These are phyloP conservation scores for Zaprionus ornatus DNA, from an alignment of 1,140 invertebrate species.

Conservation along the genomic window DNA sequence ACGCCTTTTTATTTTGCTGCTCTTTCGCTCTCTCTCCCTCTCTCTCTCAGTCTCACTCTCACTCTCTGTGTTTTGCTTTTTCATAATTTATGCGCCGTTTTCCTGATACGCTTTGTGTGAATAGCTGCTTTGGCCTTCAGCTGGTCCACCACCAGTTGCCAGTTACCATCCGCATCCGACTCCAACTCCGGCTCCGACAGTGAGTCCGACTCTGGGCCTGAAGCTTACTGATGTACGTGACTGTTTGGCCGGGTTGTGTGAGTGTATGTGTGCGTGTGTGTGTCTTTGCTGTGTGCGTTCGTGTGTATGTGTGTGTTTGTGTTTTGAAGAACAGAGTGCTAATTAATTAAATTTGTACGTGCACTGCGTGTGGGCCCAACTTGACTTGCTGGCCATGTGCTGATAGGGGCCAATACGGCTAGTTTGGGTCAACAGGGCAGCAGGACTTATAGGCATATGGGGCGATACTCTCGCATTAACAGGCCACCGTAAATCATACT, in stretches of 20 bases:
- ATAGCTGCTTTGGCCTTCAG: conserved; percentile 8
- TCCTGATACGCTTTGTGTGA: conserved; percentile 58
- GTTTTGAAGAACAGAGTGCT: conserved; percentile 76
- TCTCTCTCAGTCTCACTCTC: conserved; percentile 4
- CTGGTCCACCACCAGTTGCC: conserved; percentile 27
- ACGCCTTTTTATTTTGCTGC: conserved; percentile 2
- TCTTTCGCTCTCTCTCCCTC: conserved; percentile 21
- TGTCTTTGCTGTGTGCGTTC: not conserved
- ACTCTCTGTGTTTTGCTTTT: conserved; percentile 49
- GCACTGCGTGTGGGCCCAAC: conserved; percentile 44
- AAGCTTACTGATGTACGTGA: conserved; percentile 51
- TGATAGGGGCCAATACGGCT: conserved; percentile 48
- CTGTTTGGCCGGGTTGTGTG: conserved; percentile 18
- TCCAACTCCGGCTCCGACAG: conserved; percentile 1
- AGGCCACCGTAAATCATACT: conserved; percentile 76
- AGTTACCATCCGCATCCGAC: not conserved
- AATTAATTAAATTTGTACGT: conserved; percentile 82
- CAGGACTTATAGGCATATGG: conserved; percentile 16
- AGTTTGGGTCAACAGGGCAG: conserved; percentile 37
- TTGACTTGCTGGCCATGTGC: conserved; percentile 43
- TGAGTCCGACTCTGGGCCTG: not conserved
- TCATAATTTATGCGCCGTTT: conserved; percentile 77
- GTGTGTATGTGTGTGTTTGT: conserved; percentile 32
- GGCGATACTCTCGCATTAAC: conserved; percentile 63
- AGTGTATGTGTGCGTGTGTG: not conserved